Conservation (phyloP, 2,888 invertebrate genomes). For the Patella caerulea region DNA sequence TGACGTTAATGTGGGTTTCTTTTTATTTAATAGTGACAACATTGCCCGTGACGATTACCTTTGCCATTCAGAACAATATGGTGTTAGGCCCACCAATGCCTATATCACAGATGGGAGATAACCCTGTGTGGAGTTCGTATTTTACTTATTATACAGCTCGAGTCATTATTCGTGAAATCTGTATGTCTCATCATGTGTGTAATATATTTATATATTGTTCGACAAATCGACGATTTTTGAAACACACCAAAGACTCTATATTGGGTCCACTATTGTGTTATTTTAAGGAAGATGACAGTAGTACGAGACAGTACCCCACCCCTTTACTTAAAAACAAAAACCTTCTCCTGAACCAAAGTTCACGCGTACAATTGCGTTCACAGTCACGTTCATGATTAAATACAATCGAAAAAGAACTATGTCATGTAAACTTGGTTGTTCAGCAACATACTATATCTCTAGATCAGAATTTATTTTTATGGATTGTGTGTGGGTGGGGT, state of each 20-base stretch:
- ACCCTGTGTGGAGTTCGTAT: constrained; percentile 54
- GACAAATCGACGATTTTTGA: constrained; percentile 47
- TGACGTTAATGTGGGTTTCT: constrained; percentile 56
- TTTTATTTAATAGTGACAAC: constrained; percentile 60
- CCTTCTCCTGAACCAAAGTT: not conserved
- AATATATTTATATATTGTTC: constrained; percentile 55
- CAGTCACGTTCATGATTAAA: not conserved
- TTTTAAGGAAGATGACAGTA: not conserved
- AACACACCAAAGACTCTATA: constrained; percentile 35
- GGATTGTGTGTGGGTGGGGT: no score
- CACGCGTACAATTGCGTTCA: not conserved
- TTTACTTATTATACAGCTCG: constrained; percentile 53
- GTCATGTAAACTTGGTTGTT: no score
- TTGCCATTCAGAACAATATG: constrained; percentile 47
- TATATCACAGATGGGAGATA: constrained; percentile 43
- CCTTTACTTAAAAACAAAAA: constrained; percentile 17
- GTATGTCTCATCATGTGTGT: constrained; percentile 62
- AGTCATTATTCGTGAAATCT: constrained; percentile 54
- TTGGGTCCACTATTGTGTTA: constrained; percentile 15
- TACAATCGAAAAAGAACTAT: not conserved
- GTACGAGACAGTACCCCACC: constrained; percentile 12
- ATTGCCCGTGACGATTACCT: constrained; percentile 55
- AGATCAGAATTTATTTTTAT: no score
- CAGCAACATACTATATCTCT: no score
- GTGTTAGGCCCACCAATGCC: constrained; percentile 41